Base-by-base conservation (phyloP, 2,888 invertebrate genomes). In the Nemoura dubitans region DNA sequence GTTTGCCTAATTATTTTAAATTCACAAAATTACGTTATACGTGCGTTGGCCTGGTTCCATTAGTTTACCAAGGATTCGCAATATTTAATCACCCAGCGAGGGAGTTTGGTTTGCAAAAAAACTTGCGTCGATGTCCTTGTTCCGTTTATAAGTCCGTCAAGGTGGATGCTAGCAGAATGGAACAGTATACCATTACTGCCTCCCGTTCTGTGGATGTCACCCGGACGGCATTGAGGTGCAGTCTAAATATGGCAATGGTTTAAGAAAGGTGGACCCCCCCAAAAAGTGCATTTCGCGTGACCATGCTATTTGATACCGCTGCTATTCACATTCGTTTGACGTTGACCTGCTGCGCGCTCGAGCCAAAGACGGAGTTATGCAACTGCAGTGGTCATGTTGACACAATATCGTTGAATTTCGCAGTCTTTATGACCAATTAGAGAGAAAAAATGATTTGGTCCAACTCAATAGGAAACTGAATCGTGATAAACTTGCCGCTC, bases 11-110 rank as follows among this genome's bases (percentile, higher is more conserved):
- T 59, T 59, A 59, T 59, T 59, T 59, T 59, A 59, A 59, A 59
- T 59, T 59, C 59, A 59, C 59, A 29, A 30, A 30, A 30, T 81
- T 81, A 81, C 27, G 78, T 78, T 78, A 29, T 28, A 16, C 14
- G 59, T 30, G 81, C 29, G 83, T 83, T 83, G 83, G 83, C 83
- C 83, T 83, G 83, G 83, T 83, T 83, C 83, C 83, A 83, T 83
- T 83, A 30, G 83, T 27, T 78, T 83, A 83, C 42, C 81, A 83
- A 42, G 42, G 83, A 83, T 83, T 83, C 83, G 83, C 83, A 83
- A 83, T 42, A 43, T 83, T 83, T 83, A 83, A 83, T 83, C 83
- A 83, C 83, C 43, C 42, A 42, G 30, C 26, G 83, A 83, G 83
- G 83, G 83, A 83, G 83, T 83, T 83, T 83, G 43, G 83, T 36